Evolutionary conservation across 2,888 invertebrate genomes (phyloP).

Genomic region (Nysson spinosus): DNA sequence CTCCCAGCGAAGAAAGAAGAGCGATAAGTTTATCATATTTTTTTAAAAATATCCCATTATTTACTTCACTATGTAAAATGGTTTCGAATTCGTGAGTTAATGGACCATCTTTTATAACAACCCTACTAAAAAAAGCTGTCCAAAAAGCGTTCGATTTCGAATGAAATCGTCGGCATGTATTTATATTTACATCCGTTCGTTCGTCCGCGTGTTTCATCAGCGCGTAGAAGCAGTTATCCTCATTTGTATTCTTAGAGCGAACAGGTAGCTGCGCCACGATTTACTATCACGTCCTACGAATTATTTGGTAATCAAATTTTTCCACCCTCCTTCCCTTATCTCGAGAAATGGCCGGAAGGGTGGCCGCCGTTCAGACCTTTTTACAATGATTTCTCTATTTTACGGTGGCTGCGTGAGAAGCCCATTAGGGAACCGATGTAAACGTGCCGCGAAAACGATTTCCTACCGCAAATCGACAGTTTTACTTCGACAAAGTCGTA

Average conservation of each 20-base stretch:
- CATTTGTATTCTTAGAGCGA: constrained; percentile 77
- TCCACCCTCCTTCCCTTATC: constrained; percentile 43
- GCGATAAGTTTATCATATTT: too few species aligned
- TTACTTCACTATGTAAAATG: too few species aligned
- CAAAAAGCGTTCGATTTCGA: too few species aligned
- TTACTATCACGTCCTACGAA: constrained; percentile 76
- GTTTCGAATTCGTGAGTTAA: too few species aligned
- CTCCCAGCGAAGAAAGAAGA: too few species aligned
- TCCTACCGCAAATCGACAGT: neutral
- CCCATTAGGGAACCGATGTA: constrained; percentile 59
- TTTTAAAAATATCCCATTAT: too few species aligned
- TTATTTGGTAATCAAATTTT: constrained; percentile 78
- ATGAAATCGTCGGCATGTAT: constrained; percentile 15
- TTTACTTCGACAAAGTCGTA: neutral
- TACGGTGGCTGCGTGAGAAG: constrained; percentile 72
- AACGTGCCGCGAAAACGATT: constrained; percentile 50
- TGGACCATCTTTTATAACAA: too few species aligned
- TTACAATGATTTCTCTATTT: constrained; percentile 75
- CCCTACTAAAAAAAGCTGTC: too few species aligned
- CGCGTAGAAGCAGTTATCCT: constrained; percentile 69
- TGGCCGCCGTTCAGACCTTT: constrained; percentile 55
- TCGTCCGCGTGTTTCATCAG: constrained; percentile 30
- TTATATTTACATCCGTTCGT: neutral
- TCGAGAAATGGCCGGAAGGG: constrained; percentile 46
- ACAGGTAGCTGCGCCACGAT: constrained; percentile 66